Conservation (phyloP, 2,888 invertebrate genomes). For the Ichneumoninae sp. region DNA sequence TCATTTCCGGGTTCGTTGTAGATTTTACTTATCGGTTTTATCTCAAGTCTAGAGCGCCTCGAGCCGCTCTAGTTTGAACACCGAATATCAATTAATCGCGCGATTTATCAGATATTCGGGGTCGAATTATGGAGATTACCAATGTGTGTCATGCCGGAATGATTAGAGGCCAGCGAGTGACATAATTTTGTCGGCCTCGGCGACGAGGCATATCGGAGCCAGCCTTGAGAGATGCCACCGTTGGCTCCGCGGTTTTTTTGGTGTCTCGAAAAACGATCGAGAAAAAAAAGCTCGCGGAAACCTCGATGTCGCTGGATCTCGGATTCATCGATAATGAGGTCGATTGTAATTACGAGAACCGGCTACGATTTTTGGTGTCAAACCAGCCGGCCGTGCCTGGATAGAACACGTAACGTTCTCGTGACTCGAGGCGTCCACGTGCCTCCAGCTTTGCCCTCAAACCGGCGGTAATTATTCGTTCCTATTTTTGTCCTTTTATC, state of each 20-base stretch:
- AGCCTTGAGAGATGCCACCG: slow-evolving; percentile 66
- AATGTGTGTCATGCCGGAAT: slow-evolving; percentile 24
- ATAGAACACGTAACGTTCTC: slow-evolving; percentile 9
- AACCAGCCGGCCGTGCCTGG: slow-evolving; percentile 5
- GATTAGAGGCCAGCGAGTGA: slow-evolving; percentile 37
- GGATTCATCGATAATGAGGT: slow-evolving; percentile 39
- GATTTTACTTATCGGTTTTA: not conserved
- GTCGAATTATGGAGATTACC: slow-evolving; percentile 16
- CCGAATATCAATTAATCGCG: not conserved
- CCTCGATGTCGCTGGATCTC: slow-evolving; percentile 15
- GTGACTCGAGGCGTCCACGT: slow-evolving; percentile 18
- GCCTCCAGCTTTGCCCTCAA: not conserved
- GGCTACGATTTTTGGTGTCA: slow-evolving; percentile 10
- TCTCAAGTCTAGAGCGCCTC: not conserved
- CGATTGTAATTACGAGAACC: slow-evolving; percentile 37
- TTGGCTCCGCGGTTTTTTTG: slow-evolving; percentile 53
- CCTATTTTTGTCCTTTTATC: not conserved
- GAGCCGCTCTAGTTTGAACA: not conserved
- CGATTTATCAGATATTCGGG: not conserved
- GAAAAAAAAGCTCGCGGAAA: slow-evolving; percentile 16
- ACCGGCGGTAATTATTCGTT: slow-evolving; percentile 5
- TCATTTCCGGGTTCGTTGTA: not conserved
- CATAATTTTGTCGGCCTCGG: slow-evolving; percentile 52
- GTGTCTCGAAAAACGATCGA: slow-evolving; percentile 54
- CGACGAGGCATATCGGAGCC: slow-evolving; percentile 65